Evolutionary conservation across 2,888 invertebrate genomes (phyloP).

Genomic region (Pinctada fucata): DNA sequence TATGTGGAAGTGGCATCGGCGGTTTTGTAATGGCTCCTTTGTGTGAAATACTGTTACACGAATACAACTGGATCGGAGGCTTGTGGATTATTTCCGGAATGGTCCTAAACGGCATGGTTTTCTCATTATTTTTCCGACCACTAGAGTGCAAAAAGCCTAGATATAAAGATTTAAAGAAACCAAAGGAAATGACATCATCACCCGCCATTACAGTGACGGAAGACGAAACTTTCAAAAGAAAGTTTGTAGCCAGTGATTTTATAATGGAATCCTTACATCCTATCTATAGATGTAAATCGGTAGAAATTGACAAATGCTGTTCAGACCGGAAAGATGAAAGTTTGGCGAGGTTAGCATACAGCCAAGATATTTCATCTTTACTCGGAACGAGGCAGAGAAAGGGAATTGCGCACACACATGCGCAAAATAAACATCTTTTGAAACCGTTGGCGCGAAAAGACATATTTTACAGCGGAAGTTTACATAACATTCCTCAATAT

Average conservation of each 20-base stretch:
- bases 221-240: not conserved
- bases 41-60: conserved; percentile 82
- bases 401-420: conserved; percentile 4
- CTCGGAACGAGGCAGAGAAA: conserved; percentile 1
- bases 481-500: conserved; percentile 84
- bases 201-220: not conserved
- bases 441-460: conserved; percentile 92
- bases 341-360: conserved; percentile 48
- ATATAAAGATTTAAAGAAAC: not conserved
- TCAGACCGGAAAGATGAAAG: not conserved
- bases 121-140: conserved; percentile 90
- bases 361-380: conserved; percentile 44
- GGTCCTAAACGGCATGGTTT: conserved; percentile 86
- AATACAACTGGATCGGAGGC: conserved; percentile 86
- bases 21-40: conserved; percentile 91
- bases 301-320: conserved; percentile 38
- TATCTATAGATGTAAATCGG: conserved; percentile 52
- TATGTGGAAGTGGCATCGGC: conserved; percentile 97
- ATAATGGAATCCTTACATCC: conserved; percentile 22
- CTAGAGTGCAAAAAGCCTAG: conserved; percentile 75
- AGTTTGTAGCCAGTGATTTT: conserved; percentile 5
- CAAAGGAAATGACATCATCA: not conserved
- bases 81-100: conserved; percentile 88
- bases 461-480: conserved; percentile 97
- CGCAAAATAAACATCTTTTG: conserved; percentile 27